Evolutionary conservation across 1,140 invertebrate genomes (phyloP).

Genomic region (Camponotus vicinus): DNA sequence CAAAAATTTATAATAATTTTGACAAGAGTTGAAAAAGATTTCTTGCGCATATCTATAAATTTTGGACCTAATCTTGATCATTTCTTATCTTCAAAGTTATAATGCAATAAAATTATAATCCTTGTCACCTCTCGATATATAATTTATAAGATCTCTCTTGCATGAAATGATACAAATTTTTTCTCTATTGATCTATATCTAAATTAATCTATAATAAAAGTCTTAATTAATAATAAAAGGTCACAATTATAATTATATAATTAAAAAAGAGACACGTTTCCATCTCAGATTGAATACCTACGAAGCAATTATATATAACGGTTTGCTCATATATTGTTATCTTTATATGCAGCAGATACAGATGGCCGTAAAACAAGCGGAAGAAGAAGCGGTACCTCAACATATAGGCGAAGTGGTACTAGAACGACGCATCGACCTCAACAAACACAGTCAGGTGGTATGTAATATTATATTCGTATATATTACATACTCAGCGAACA

Average conservation of each 20-base stretch:
- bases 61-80: background rate
- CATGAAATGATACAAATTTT: background rate
- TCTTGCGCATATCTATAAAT: background rate
- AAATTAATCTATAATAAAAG: background rate
- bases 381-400: constrained; percentile 67
- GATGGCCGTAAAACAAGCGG: constrained; percentile 67
- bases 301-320: background rate
- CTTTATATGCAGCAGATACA: constrained; percentile 24
- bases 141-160: background rate
- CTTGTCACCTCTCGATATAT: background rate
- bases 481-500: background rate
- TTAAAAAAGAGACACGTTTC: background rate
- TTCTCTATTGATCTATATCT: background rate
- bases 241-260: too few relatives aligned
- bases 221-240: background rate
- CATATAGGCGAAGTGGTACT: constrained; percentile 52
- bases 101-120: background rate
- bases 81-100: background rate
- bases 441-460: constrained; percentile 12
- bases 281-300: too few relatives aligned
- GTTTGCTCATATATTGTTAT: background rate
- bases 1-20: background rate
- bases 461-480: background rate
- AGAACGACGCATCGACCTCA: constrained; percentile 67
- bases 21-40: background rate